A percentile compares a stretch with the other conserved stretches of the same genome.
These are phyloP conservation scores for Macrosoma leucophasiata DNA, from an alignment of 2,888 invertebrate species.

Conservation along the genomic window DNA sequence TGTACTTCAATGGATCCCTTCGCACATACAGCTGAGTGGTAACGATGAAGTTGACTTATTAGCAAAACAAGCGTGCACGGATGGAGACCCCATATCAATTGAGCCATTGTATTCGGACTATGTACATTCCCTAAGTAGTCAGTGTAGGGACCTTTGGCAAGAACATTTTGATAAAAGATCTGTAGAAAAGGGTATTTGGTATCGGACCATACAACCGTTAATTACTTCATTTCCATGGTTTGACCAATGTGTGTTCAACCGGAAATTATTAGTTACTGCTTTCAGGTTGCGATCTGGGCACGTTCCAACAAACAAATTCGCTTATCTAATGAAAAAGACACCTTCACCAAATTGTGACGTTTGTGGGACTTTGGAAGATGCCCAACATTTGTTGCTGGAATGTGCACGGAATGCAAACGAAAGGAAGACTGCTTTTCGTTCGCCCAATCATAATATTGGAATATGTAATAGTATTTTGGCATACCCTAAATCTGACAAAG, in stretches of 20 bases:
- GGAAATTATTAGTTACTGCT: background rate
- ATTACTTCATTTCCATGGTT: background rate
- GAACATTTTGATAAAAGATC: conserved; percentile 1
- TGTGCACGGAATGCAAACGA: conserved; percentile 4
- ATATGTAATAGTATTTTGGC: too few species aligned
- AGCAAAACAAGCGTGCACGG: conserved; percentile 2
- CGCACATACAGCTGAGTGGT: conserved; percentile 12
- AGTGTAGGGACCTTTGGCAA: background rate
- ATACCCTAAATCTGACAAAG: too few species aligned
- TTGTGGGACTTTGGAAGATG: too few species aligned
- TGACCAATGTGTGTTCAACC: background rate
- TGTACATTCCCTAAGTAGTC: background rate
- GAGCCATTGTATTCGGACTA: background rate
- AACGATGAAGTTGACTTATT: conserved; percentile 10
- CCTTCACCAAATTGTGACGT: conserved; percentile 1
- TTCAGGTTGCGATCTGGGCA: conserved; percentile 7
- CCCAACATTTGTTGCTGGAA: conserved; percentile 4
- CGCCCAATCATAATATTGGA: too few species aligned
- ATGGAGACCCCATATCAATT: background rate
- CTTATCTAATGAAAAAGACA: conserved; percentile 4
- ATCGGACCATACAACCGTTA: conserved; percentile 2
- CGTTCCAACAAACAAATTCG: conserved; percentile 7
- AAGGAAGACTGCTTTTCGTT: too few species aligned
- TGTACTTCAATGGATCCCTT: conserved; percentile 19
- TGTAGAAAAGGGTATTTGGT: conserved; percentile 2